These are phyloP conservation scores for Morone chrysops DNA, from an alignment of 2,113 vertebrate genomes.

Conservation along the genomic window DNA sequence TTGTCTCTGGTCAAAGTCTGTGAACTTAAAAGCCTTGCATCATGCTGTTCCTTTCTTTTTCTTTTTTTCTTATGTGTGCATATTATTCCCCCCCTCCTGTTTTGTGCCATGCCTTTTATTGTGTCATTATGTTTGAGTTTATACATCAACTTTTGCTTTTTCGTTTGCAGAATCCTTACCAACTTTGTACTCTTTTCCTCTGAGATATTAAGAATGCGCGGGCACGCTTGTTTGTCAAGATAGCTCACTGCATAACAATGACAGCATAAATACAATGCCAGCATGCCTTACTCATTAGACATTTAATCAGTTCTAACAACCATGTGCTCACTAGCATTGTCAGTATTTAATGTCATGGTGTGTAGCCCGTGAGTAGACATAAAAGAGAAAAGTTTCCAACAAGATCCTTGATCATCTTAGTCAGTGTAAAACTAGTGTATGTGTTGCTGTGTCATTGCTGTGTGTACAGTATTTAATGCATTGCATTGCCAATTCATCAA, in stretches of 20 bases:
- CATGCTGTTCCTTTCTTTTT: conserved; percentile 34
- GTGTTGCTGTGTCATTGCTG: conserved; percentile 8
- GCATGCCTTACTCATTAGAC: conserved; percentile 63
- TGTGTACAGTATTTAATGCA: conserved; percentile 38
- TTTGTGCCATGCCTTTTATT: background rate
- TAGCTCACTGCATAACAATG: conserved; percentile 57
- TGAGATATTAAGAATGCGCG: conserved; percentile 38
- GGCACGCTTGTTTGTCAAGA: conserved; percentile 51
- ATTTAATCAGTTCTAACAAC: conserved; percentile 60
- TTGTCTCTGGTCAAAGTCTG: conserved; percentile 44
- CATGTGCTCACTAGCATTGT: conserved; percentile 32
- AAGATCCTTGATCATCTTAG: conserved; percentile 50
- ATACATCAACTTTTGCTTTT: background rate
- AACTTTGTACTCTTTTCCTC: conserved; percentile 9
- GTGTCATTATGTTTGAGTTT: conserved; percentile 11
- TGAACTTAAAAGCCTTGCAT: background rate
- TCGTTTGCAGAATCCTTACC: background rate
- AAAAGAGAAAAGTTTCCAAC: conserved; percentile 43
- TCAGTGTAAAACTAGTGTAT: conserved; percentile 15
- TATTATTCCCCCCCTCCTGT: conserved; percentile 32
- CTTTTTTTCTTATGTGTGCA: conserved; percentile 1
- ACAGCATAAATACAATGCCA: conserved; percentile 49
- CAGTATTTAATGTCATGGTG: conserved; percentile 40
- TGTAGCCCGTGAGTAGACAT: conserved; percentile 39
- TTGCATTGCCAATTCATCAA: conserved; percentile 36